These are phyloP conservation scores for Mergus octosetaceus DNA, from an alignment of 2,797 vertebrate genomes.

Conservation along the genomic window DNA sequence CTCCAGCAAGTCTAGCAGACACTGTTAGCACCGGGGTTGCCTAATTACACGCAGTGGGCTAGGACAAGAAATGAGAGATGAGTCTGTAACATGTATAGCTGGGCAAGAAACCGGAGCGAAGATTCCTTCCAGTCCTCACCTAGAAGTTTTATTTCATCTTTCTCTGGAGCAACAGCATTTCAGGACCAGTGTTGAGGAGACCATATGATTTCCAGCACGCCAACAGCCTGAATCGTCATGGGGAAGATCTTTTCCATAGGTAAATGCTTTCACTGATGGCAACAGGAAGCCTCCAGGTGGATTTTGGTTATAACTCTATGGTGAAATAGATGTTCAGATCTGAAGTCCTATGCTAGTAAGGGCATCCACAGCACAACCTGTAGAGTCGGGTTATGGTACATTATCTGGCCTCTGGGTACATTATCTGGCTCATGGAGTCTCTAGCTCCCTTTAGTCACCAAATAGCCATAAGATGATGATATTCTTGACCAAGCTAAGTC, in stretches of 20 bases:
- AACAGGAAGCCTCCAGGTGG: background rate
- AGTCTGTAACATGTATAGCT: background rate
- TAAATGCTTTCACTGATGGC: background rate
- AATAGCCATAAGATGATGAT: background rate
- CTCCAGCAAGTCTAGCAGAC: background rate
- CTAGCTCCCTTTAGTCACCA: background rate
- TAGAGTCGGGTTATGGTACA: background rate
- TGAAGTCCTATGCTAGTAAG: background rate
- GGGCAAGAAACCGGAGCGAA: background rate
- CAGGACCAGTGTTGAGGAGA: background rate
- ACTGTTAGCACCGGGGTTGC: background rate
- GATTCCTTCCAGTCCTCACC: background rate
- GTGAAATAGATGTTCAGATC: background rate
- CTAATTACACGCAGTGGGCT: background rate
- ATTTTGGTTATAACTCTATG: background rate
- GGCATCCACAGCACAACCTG: no score
- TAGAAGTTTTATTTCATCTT: accelerated
- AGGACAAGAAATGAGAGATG: background rate
- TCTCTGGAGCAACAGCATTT: background rate
- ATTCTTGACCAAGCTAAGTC: background rate
- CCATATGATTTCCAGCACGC: background rate
- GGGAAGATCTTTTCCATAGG: background rate
- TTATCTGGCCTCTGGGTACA: background rate
- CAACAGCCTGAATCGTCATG: background rate
- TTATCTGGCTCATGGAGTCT: background rate